A percentile compares a stretch with the other conserved stretches of the same genome.
Conservation (phyloP, 2,888 invertebrate genomes). For the Ophioninae sp. region DNA sequence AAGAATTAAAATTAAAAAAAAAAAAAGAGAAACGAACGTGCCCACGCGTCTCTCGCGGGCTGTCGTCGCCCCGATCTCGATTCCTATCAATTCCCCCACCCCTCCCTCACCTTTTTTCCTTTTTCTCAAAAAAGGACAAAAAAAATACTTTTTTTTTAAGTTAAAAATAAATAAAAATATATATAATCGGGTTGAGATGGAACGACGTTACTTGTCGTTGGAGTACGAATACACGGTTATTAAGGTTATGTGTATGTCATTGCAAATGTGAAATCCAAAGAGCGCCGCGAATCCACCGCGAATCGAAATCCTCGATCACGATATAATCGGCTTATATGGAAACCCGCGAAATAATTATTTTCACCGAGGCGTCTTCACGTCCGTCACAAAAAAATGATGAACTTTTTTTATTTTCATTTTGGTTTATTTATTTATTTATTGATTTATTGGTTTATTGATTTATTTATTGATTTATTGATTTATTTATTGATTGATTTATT, state of each 20-base stretch:
- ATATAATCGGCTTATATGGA: slow-evolving; percentile 51
- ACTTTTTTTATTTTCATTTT: background rate
- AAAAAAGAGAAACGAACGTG: slow-evolving; percentile 39
- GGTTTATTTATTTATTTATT: background rate
- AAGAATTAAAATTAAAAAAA: slow-evolving; percentile 40
- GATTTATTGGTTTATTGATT: background rate
- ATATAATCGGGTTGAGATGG: slow-evolving; percentile 50
- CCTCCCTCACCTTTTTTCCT: too few relatives aligned
- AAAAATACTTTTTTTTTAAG: background rate
- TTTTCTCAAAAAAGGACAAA: too few relatives aligned
- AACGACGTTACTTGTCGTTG: slow-evolving; percentile 41
- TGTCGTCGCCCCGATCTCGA: slow-evolving; percentile 11
- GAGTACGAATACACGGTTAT: slow-evolving; percentile 14
- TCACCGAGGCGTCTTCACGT: background rate
- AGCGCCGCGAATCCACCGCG: slow-evolving; percentile 3
- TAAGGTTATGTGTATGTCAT: slow-evolving; percentile 9
- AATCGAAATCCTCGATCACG: slow-evolving; percentile 44
- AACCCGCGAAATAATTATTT: slow-evolving; percentile 23
- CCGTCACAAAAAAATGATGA: background rate
- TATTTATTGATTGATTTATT: background rate
- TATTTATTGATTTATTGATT: background rate
- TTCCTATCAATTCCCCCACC: too few relatives aligned
- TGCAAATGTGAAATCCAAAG: slow-evolving; percentile 31
- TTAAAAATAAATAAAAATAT: background rate
- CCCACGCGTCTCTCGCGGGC: slow-evolving; percentile 22